Percentiles rank a stretch among this genome's conserved stretches.
phyloP scores from a whole-genome alignment of 2,888 invertebrate species.

The Tenthredo mesomela region DNA sequence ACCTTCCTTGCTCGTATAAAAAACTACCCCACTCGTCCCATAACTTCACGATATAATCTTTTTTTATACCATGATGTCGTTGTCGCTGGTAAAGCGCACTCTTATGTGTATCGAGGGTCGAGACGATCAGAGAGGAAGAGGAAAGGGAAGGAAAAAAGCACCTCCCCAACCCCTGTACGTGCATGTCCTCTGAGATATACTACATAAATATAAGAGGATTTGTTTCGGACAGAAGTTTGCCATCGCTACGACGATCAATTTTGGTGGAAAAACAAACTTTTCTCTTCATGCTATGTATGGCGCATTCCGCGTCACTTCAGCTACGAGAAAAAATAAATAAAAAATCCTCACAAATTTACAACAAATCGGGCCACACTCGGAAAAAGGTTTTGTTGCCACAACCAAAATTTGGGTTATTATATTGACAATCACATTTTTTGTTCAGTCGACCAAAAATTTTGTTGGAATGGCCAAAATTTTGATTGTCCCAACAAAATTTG shows the following conservation, averaged over 20 bases:
- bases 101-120: slow-evolving; percentile 31
- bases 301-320: too few relatives aligned
- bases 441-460: too few relatives aligned
- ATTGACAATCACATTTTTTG: too few relatives aligned
- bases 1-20: slow-evolving; percentile 28
- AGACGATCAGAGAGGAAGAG: not conserved
- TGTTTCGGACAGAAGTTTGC: slow-evolving; percentile 10
- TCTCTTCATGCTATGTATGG: not conserved
- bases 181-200: slow-evolving; percentile 19
- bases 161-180: not conserved
- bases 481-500: too few relatives aligned
- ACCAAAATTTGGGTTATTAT: too few relatives aligned
- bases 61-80: slow-evolving; percentile 48
- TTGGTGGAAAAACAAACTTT: not conserved
- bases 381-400: too few relatives aligned
- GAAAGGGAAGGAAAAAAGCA: not conserved
- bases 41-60: slow-evolving; percentile 52
- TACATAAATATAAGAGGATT: slow-evolving; percentile 17
- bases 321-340: too few relatives aligned
- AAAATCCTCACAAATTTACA: too few relatives aligned
- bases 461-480: too few relatives aligned
- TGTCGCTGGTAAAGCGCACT: slow-evolving; percentile 20
- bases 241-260: not conserved
- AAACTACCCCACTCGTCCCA: slow-evolving; percentile 50
- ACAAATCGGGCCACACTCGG: too few relatives aligned